Percentiles rank a stretch among this genome's conserved stretches.
Evolutionary conservation across 35 echinoderm and acorn worm species (phyloP).

Genomic region (Ophioderma brevispina): DNA sequence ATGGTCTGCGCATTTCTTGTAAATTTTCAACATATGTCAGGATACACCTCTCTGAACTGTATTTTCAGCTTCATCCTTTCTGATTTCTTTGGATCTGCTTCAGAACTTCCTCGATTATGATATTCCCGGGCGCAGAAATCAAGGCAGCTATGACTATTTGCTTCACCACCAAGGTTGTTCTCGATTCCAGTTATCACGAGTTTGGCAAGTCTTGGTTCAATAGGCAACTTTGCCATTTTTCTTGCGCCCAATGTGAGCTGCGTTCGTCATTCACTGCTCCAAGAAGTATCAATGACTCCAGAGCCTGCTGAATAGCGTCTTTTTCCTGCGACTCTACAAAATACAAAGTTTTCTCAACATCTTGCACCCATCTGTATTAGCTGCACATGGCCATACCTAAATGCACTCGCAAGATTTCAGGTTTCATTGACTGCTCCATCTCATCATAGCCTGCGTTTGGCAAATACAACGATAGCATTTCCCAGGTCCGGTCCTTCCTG

Average conservation of each 20-base stretch:
- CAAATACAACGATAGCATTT: conserved; percentile 31
- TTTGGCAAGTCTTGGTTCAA: conserved; percentile 49
- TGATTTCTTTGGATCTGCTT: conserved; percentile 30
- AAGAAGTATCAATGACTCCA: conserved; percentile 20
- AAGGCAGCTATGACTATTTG: conserved; percentile 19
- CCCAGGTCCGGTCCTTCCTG: conserved; percentile 30
- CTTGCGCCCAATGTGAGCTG: conserved; percentile 14
- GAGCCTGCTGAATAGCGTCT: conserved; percentile 29
- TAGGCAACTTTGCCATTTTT: conserved; percentile 24
- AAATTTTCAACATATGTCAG: conserved; percentile 44
- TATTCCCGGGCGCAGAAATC: conserved; percentile 34
- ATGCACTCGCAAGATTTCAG: conserved; percentile 47
- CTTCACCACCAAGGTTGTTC: conserved; percentile 17
- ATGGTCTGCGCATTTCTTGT: conserved; percentile 9
- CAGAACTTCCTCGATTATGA: conserved; percentile 45
- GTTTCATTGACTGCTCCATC: conserved; percentile 32
- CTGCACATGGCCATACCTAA: conserved; percentile 44
- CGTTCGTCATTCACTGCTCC: conserved; percentile 26
- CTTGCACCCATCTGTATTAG: conserved; percentile 47
- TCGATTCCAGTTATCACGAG: conserved; percentile 29
- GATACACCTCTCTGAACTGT: conserved; percentile 31
- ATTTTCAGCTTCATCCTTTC: conserved; percentile 44
- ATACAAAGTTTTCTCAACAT: conserved; percentile 42
- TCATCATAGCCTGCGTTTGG: conserved; percentile 28
- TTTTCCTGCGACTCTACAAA: conserved; percentile 40